phyloP scores from a whole-genome alignment of 2,113 vertebrate species.

The Petroica traversi region DNA sequence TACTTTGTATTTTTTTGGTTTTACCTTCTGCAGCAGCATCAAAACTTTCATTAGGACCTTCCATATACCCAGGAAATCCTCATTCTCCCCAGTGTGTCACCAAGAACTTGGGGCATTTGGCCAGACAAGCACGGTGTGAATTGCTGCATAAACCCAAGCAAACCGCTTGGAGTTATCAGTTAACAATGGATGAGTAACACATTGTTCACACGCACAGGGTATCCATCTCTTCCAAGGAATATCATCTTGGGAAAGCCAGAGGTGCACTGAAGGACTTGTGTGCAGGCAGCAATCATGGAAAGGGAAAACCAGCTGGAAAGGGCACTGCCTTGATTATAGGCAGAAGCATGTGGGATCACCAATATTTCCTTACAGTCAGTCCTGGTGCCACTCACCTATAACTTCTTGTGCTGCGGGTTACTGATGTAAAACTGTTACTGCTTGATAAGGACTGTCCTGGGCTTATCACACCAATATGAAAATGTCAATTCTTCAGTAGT shows the following conservation, averaged over 20 bases:
- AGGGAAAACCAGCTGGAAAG: neutral
- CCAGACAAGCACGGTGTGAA: neutral
- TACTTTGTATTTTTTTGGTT: neutral
- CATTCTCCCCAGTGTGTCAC: neutral
- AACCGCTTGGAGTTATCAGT: neutral
- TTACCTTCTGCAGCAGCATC: neutral
- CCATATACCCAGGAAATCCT: neutral
- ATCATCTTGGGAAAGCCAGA: neutral
- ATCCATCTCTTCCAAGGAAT: neutral
- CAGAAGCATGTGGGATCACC: neutral
- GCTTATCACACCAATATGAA: neutral
- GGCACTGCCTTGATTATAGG: neutral
- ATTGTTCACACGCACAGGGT: neutral
- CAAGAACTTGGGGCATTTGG: neutral
- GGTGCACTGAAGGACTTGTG: neutral
- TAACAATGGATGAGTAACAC: neutral
- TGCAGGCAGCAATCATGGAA: neutral
- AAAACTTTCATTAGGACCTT: neutral
- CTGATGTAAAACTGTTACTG: neutral
- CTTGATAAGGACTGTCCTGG: neutral
- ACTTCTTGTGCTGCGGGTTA: neutral
- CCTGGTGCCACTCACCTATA: fast-evolving
- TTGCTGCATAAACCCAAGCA: neutral
- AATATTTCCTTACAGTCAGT: neutral
- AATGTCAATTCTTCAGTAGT: neutral